Base-by-base conservation (phyloP, 1,140 invertebrate genomes). In the Heterodera schachtii region DNA sequence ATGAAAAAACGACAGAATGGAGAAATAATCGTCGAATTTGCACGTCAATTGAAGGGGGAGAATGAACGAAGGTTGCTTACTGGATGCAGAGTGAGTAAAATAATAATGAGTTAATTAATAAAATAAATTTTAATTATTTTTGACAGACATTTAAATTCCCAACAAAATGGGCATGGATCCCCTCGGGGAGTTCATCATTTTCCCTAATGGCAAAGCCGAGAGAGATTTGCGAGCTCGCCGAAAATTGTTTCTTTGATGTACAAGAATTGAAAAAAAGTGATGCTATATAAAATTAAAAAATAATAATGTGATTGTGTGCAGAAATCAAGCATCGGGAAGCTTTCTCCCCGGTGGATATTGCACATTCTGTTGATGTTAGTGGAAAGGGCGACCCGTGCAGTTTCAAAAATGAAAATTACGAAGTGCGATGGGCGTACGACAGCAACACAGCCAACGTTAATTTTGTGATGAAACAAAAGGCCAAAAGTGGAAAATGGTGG, bases 401-500 rank as follows among this genome's bases (percentile, higher is more conserved):
- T 3, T 88, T 83, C 78, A 69, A 31, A 7, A 78, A 77, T 13
- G 41, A 60, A 19, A 64, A 52, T 46, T 88, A 88, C 69, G 49
- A 71, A 6, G 80, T 89, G 13, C 81, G 83, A 52, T 87, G 86
- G 86, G 47, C 13, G 57, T 85, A 87, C 49, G 60, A 87, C 44
- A 81, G 78, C 21, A 79, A 46, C 41, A 80, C 70, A 2, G 85
- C 83, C 44, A 69, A 44, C 21, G 81, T 88, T 13, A 71, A 89
- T 57, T 87, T 87, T 81, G 41, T 73, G 44, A 77, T 88, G 86
- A 79, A 81, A 70, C 81, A 84, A n/a, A 70, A 78, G n/a, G 49
- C 64, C 43, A 88, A 87, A 75, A 70, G 69, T 64, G 88, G 88
- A 16, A 81, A 83, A 47, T 87, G 88, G 88, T 87, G 88, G 88